Evolutionary conservation across 1,140 invertebrate genomes (phyloP), one percentile per base, ranked within the genome.

Genomic region (Sinella curviseta): DNA sequence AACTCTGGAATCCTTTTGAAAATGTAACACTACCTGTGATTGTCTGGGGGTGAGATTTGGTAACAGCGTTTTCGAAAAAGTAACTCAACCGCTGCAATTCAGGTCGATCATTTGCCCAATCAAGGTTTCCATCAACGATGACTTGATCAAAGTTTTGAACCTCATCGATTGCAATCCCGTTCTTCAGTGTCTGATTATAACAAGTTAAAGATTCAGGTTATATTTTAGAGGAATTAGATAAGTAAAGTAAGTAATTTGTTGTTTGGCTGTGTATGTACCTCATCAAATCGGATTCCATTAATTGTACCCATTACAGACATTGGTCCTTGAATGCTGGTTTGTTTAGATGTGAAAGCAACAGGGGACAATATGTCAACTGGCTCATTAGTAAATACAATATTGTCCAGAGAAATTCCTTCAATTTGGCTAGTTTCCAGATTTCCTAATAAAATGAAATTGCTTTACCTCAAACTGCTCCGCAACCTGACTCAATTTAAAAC

Each of bases 1-100:
- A 30, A 33, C 65, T 70, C 4, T 74, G 28, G 17, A 80, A 33
- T 4, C 60, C 74, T 12, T 73, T 26, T 26, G 14, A 2, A 74
- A 80, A 80, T 34, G 24, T 35, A 1, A 80, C 76, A 73, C 26
- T 17, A 8, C 55, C 76, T 2, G 3, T 30, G 24, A 80, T 48
- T 57, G 34, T 77, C 34, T 80, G 79, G 4, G n/a, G 3, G 1
- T 35, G 36, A 35, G 65, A 34, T 17, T 39, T 30, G 1, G 76
- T 77, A 3, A 80, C 76, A 57, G 65, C 76, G 30, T 80, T 77
- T n/a, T n/a, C 31, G 30, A 57, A 74, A 1, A 80, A 35, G 28
- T 80, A 34, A 8, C 33, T 78, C 26, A 80, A 20, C 24, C 65
- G n/a, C 55, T 77, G 2, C 16, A 77, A 1, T 20, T 77, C 28